Evolutionary conservation across 35 echinoderm and acorn worm genomes (phyloP), one percentile per base, ranked within the genome.

Genomic region (Apostichopus parvimensis): DNA sequence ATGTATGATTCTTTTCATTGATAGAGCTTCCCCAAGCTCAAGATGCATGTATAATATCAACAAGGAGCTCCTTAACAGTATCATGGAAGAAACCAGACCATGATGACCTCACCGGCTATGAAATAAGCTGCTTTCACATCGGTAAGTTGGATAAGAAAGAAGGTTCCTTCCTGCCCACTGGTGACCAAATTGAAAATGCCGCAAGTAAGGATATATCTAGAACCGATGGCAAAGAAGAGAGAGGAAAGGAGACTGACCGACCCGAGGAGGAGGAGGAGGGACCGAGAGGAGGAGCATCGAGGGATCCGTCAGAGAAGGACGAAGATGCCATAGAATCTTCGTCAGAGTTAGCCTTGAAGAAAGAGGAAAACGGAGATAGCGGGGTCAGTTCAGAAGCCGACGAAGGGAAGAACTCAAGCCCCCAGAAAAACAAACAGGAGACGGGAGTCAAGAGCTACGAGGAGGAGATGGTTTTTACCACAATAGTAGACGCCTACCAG

Each of bases 121-220:
- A 79, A 79, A 68, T 91, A 9, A 91, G 18, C 71, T 91, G 89
- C 20, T 88, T 72, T 73, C 57, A 88, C 28, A 88, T 60, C 57
- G 86, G 86, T 88, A 88, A 88, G 86, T 88, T 73, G 68, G 86
- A 88, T 12, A 64, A 72, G 21, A 88, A 68, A 64, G 86, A 88
- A 59, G 56, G 21, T 84, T 84, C 55, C 57, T 7, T 84, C 58
- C 57, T 58, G 81, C 81, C 57, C 54, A 60, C 81, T 84, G 81
- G n/a, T 24, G 81, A 84, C 53, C 55, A 81, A 45, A 17, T 21
- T 66, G 82, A 56, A 59, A 45, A 45, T 45, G 34, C 34, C 2
- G 2, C 34, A 45, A 18, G 15, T 83, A 61, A 87, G 9, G 61
- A 58, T 24, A 57, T 24, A 9, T 5, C 78, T 80, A 14, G 9